Conservation (phyloP, 2,113 vertebrate genomes). For the Gymnogyps californianus region DNA sequence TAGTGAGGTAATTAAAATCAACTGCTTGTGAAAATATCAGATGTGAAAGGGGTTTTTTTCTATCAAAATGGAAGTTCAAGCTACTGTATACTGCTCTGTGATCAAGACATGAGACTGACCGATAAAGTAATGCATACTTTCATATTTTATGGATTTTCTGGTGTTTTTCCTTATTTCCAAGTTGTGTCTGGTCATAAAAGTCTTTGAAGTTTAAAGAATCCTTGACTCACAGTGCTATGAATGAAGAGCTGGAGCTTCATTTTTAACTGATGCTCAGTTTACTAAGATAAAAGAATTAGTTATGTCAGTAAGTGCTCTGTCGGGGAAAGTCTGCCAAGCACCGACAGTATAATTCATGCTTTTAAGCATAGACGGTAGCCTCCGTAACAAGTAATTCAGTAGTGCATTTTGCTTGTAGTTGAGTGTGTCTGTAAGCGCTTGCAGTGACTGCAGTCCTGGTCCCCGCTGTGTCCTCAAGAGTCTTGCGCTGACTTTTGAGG, state of each 20-base stretch:
- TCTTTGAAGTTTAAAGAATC: not conserved
- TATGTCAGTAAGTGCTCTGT: not conserved
- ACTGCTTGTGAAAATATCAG: not conserved
- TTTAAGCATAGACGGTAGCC: not conserved
- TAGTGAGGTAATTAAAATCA: slow-evolving; percentile 2
- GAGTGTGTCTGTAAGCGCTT: not conserved
- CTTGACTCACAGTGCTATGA: not conserved
- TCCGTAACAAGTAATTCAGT: not conserved
- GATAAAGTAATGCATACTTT: not conserved
- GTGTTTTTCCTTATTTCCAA: not conserved
- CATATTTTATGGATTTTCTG: not conserved
- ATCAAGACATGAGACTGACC: not conserved
- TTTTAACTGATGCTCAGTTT: not conserved
- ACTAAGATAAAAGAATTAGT: not conserved
- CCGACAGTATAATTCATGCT: not conserved
- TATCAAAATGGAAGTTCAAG: not conserved
- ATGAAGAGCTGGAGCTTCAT: not conserved
- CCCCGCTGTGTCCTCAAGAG: fast-evolving
- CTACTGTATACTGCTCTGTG: not conserved
- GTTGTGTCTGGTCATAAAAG: not conserved
- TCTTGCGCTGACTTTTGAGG: not conserved
- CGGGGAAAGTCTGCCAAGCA: not conserved
- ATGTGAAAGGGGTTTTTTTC: not conserved
- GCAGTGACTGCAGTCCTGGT: not conserved
- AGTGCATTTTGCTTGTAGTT: not conserved